Evolutionary conservation across 2,113 vertebrate genomes (phyloP), one percentile per base, ranked within the genome.

Genomic region (Catharus bicknelli): DNA sequence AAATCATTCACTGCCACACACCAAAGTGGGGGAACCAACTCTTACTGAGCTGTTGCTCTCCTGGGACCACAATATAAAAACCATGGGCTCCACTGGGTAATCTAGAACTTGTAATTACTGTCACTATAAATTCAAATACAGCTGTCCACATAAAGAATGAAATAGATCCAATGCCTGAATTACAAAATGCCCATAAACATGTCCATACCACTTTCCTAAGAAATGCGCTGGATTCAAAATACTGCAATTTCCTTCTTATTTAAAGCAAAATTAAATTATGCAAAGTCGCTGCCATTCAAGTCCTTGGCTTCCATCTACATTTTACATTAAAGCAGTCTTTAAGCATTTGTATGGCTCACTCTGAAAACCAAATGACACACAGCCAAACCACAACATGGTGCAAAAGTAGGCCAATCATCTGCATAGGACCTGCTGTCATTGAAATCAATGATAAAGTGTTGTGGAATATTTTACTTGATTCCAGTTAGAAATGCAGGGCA

Each of bases 331-430:
- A 74, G 40, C 29, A 57, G 45, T 38, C 66, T 72, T 58, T 61
- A 64, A 91, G 23, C 66, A 34, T 74, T 80, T 18, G 4, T 61
- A 62, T 76, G 55, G 66, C 90, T 80, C 45, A 29, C 11, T 89
- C 48, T 76, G 62, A 83, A 94, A 81, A 93, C 20, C 47, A 64
- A 82, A 54, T 59, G 88, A 83, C 82, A 95, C 51, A 84, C 16
- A 95, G 88, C 87, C 95, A 93, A 97, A 73, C 57, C 63, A 83
- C 66, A 94, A 51, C 69, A 59, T 22, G 78, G 47, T 79, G 48
- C 68, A 95, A 94, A 97, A 97, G 78, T 88, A 97, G 96, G 95
- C 67, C 96, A 93, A 66, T 83, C 84, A 91, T 95, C 73, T 57
- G 63, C 72, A 73, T 72, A 91, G 73, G 96, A 91, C 59, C 63